Conservation (phyloP, 2,797 vertebrate species). For the Chromobotia macracanthus region DNA sequence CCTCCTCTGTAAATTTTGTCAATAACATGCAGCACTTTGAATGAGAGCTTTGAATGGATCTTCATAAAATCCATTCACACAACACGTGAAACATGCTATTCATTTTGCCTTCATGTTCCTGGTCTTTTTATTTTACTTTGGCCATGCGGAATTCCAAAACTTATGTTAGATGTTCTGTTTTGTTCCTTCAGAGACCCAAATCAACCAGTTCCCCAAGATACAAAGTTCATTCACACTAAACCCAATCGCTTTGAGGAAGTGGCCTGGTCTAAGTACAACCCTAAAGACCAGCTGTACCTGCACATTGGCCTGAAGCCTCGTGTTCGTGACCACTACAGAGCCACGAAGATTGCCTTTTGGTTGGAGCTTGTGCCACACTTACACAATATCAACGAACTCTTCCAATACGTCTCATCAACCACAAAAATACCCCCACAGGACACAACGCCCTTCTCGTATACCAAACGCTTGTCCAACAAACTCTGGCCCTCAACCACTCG, state of each 20-base stretch:
- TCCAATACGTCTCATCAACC: conserved; percentile 94
- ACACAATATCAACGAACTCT: conserved; percentile 93
- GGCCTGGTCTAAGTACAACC: conserved; percentile 97
- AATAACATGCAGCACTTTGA: too few relatives aligned
- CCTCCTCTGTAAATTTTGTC: too few relatives aligned
- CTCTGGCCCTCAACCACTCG: conserved; percentile 89
- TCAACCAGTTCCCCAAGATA: conserved; percentile 95
- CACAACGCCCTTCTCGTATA: conserved; percentile 91
- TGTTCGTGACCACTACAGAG: conserved; percentile 93
- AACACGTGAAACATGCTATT: too few relatives aligned
- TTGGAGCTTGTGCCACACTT: conserved; percentile 93
- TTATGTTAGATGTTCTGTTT: conserved; percentile 15
- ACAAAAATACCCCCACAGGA: conserved; percentile 94
- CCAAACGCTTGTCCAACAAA: conserved; percentile 88
- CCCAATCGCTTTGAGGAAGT: conserved; percentile 99
- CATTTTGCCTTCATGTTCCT: too few relatives aligned
- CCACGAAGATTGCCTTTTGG: conserved; percentile 98
- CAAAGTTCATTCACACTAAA: conserved; percentile 98
- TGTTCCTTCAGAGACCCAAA: conserved; percentile 86
- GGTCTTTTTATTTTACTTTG: neutral
- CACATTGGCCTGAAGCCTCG: conserved; percentile 95
- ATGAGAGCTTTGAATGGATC: too few relatives aligned
- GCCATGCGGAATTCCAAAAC: neutral
- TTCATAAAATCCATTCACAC: too few relatives aligned
- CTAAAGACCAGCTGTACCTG: conserved; percentile 95